Evolutionary conservation across 2,797 vertebrate genomes (phyloP), one percentile per base, ranked within the genome.

Genomic region (Eupleurogrammus muticus): DNA sequence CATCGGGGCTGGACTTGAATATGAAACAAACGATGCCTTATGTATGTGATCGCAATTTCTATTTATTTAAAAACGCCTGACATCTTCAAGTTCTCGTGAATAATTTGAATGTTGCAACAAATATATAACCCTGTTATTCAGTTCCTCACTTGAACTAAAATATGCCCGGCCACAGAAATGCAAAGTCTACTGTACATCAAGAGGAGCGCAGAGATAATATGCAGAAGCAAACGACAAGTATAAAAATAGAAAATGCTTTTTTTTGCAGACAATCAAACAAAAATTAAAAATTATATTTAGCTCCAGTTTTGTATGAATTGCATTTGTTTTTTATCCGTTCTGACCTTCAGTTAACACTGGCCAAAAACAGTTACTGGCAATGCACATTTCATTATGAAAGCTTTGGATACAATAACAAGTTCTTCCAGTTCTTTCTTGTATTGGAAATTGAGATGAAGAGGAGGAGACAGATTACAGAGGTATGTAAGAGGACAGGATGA

Each of bases 1-100:
- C 74, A 76, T 55, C 48, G 32, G 53, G 16, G 38, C 66, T 48
- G 56, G 38, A 67, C 47, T 67, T 56, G n/a, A 75, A 80, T 68
- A 51, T 59, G 14, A 51, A 71, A 67, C 34, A 5, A 71, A 81
- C 70, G 46, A 66, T 51, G 46, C 47, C 9, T 23, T 24, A 54
- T 48, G 19, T 57, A 64, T 52, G 35, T 28, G 48, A 38, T 58
- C 47, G 28, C 17, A 51, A 32, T 75, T 47, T 61, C 32, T 52
- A 32, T 57, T 20, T 35, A 66, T 54, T 63, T 32, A 59, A 19
- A 47, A 36, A 20, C 16, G 40, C 44, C 12, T 53, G 20, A 53
- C 40, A 49, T 35, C 35, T 40, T 70, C 36, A 62, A 48, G 57
- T 58, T 36, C 6, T 23, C 9, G 3, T 44, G 56, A 70, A 56